Base-by-base conservation (phyloP, 1,140 invertebrate genomes). In the Zaprionus ghesquierei region DNA sequence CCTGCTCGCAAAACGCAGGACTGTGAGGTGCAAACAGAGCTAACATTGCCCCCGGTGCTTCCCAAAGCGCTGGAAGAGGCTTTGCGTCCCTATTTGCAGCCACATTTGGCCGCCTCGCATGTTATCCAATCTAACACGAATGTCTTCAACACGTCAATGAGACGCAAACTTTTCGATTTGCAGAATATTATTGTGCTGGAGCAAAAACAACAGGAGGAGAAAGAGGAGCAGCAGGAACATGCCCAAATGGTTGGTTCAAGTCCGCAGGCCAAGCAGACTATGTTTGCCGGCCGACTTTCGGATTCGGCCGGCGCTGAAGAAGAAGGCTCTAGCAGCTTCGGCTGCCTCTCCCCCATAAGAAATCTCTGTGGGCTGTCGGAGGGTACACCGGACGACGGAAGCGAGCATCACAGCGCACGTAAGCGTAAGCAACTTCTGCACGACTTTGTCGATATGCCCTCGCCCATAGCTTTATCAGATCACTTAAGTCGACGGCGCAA, bases 21-120 rank as follows among this genome's bases (percentile, higher is more conserved):
- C 41, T 87, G 79, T 38, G 77, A 78, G 18, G 79, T 91, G 12
- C 94, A 94, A 75, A 94, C 94, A 29, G 81, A 92, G 75, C 80
- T 94, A 29, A 90, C 92, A 5, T 58, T 94, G 35, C 93, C 94
- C 3, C 69, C 92, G 0, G 65, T 92, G 27, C 75, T 94, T 25
- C 93, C 93, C 0, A 61, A 81, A 44, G 84, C 92, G 10, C 70
- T 94, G 1, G 93, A 93, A 70, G 93, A 94, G 49, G 91, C 89
- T 1, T 75, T 94, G 23, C 92, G 92, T 69, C 93, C 93, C 10
- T 94, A 93, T 59, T 92, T 92, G 6, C 93, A 92, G 31, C 94
- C 93, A 0, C 79, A 90, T 35, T 68, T 92, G 35, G 81, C 90
- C 4, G 79, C 58, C 9, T 22, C 61, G 0, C 75, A 55, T 6